These are phyloP conservation scores for Elaphurus davidianus DNA, from an alignment of 2,113 vertebrate species.

Conservation along the genomic window DNA sequence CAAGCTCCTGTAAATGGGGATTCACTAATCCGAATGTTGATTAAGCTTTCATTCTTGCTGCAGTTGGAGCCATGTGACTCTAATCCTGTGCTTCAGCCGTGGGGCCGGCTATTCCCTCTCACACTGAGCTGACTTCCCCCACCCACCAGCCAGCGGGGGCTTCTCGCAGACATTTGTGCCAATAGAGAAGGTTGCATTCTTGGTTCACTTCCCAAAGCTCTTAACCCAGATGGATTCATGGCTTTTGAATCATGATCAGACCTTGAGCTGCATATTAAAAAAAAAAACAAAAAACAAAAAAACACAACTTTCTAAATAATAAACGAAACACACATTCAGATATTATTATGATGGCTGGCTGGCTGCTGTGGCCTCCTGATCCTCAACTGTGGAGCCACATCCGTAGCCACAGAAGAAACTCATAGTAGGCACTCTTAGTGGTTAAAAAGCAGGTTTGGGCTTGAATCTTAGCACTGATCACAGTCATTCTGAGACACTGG, in stretches of 20 bases:
- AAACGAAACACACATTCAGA: not conserved
- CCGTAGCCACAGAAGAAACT: not conserved
- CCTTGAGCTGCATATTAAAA: not conserved
- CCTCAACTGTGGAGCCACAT: not conserved
- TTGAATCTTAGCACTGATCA: not conserved
- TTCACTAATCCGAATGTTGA: constrained; percentile 55
- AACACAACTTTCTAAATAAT: not conserved
- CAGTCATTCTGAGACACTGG: not conserved
- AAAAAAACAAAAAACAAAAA: not conserved
- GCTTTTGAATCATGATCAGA: not conserved
- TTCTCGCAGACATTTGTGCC: not conserved
- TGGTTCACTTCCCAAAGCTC: not conserved
- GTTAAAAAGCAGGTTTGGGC: not conserved
- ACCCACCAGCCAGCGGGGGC: not conserved
- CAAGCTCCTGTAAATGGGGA: constrained; percentile 43
- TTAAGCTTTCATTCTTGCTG: constrained; percentile 51
- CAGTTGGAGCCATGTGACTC: not conserved
- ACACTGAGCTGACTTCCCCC: not conserved
- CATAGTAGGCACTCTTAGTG: not conserved
- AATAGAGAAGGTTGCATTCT: not conserved
- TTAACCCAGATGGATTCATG: not conserved
- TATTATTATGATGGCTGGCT: not conserved
- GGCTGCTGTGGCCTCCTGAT: not conserved
- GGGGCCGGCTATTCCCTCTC: not conserved
- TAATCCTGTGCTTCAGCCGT: not conserved